Base-by-base conservation (phyloP, 2,797 vertebrate species). In the Anguilla marmorata region DNA sequence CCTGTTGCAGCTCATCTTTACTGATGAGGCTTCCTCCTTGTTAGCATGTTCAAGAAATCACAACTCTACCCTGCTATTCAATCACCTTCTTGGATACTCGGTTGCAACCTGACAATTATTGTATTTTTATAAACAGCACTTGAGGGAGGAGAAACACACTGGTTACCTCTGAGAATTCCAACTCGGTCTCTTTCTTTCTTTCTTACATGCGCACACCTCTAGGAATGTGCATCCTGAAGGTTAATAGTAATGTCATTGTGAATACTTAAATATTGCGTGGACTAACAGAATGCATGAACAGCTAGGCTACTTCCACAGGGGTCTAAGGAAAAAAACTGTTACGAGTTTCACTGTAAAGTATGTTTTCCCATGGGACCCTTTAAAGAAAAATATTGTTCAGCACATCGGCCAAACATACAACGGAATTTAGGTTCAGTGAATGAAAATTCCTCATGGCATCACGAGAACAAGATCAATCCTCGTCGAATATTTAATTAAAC, bases 91-190 rank as follows among this genome's bases (percentile, higher is more conserved):
- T 27, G 33, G 69, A 74, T 27, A 24, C 69, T 74, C 11, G 4
- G 69, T 74, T 33, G 69, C 69, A 30, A n/a, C 69, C 33, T 33
- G 69, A n/a, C 69, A 74, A 74, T n/a, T 74, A 74, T 74, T 33
- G 7, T n/a, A 74, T 74, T 74, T 30, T 74, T 37, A 74, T 74
- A 74, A 74, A 74, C 30, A 74, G 27, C 69, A 33, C 30, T 27
- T 33, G 30, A 74, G 69, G 69, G 69, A 74, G 12, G 30, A 74
- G 27, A 74, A 74, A 74, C 9, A 33, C 8, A 74, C n/a, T n/a
- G 27, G 69, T 33, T 12, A 9, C 69, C 69, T 30, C 69, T 11
- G 69, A 30, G n/a, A 66, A 66, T 19, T 63, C 50, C 50, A 52
- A 52, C 56, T 60, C 56, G 14, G 14, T 60, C 56, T 16, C 56